Conservation (phyloP, 30 jellyfish, hydroid and myxozoan genomes). For the Turritopsis rubra region DNA sequence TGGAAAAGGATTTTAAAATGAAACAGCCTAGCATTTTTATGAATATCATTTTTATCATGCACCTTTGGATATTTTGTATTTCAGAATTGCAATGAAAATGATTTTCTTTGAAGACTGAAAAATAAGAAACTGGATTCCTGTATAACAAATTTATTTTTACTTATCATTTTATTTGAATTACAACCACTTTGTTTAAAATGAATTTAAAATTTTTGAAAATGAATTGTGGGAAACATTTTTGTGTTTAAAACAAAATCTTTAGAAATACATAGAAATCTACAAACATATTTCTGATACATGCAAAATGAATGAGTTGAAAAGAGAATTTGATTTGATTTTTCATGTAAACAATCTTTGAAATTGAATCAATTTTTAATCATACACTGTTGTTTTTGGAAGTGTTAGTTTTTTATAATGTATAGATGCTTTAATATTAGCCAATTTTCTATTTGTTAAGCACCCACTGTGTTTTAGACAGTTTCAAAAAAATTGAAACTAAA, state of each 20-base stretch:
- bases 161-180: too few species aligned
- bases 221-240: background rate
- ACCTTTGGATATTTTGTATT: too few species aligned
- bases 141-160: too few species aligned
- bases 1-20: too few species aligned
- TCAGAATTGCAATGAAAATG: too few species aligned
- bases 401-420: background rate
- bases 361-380: background rate
- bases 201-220: background rate
- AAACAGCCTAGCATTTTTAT: too few species aligned
- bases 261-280: background rate
- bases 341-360: background rate
- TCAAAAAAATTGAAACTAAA: too few species aligned
- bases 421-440: background rate
- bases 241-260: background rate
- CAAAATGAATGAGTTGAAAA: background rate
- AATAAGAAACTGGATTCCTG: too few species aligned
- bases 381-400: background rate
- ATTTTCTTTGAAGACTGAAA: too few species aligned
- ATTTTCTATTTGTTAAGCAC: background rate
- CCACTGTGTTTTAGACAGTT: background rate
- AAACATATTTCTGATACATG: background rate
- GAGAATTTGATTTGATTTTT: conserved; percentile 8
- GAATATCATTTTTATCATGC: too few species aligned
- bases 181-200: background rate